Evolutionary conservation across 2,113 vertebrate species (phyloP).

Genomic region (Macaca fascicularis): T2T-MFA8v1.1 NC_088375.1:226523501-226524000

Average conservation of each 20-base stretch:
- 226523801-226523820: background rate
- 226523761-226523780: background rate
- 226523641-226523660: background rate
- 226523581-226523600: background rate
- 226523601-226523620: rapidly evolving
- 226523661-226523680: background rate
- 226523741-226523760: background rate
- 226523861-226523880: background rate
- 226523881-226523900: background rate
- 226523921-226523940: background rate
- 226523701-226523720: background rate
- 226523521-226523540: rapidly evolving
- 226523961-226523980: background rate
- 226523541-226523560: background rate
- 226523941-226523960: background rate
- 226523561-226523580: background rate
- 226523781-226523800: background rate
- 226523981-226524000: background rate
- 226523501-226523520: background rate
- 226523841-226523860: background rate
- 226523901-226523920: background rate
- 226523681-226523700: background rate
- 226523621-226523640: background rate
- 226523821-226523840: rapidly evolving
- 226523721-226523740: background rate